Conservation (phyloP, 2,797 vertebrate genomes). For the Podarcis lilfordi region DNA sequence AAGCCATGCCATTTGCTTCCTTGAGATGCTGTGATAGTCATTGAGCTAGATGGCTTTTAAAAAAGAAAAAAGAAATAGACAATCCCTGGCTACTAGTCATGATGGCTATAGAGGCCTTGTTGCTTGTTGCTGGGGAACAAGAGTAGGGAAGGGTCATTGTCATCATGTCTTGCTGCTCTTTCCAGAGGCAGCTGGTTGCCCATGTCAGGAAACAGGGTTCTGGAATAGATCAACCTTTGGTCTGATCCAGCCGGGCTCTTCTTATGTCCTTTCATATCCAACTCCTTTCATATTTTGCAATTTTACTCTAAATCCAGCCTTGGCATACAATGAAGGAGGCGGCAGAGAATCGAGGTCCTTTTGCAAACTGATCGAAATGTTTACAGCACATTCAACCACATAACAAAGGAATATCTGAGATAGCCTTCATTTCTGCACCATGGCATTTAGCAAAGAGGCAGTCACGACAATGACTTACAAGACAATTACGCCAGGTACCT, state of each 20-base stretch:
- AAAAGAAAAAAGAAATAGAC: no score
- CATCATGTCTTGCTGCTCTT: no score
- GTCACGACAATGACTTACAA: slow-evolving; percentile 7
- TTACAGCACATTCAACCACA: slow-evolving; percentile 3
- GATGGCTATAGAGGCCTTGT: no score
- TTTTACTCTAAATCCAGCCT: slow-evolving; percentile 16
- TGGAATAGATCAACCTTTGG: not conserved
- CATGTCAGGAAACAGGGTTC: not conserved
- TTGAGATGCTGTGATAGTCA: no score
- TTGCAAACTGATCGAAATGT: slow-evolving; percentile 41
- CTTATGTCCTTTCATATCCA: not conserved
- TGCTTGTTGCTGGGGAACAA: no score
- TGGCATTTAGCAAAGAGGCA: slow-evolving; percentile 45
- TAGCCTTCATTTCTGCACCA: slow-evolving; percentile 12
- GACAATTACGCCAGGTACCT: slow-evolving; percentile 39
- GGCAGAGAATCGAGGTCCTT: not conserved
- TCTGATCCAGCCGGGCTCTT: not conserved
- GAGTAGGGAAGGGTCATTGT: no score
- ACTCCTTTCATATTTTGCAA: not conserved
- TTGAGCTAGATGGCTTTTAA: no score
- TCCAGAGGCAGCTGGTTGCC: not conserved
- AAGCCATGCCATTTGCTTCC: no score
- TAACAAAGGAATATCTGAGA: slow-evolving; percentile 29
- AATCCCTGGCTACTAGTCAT: no score
- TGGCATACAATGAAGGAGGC: not conserved